These are phyloP conservation scores for Florisuga fusca DNA, from an alignment of 2,797 vertebrate species.

Conservation along the genomic window DNA sequence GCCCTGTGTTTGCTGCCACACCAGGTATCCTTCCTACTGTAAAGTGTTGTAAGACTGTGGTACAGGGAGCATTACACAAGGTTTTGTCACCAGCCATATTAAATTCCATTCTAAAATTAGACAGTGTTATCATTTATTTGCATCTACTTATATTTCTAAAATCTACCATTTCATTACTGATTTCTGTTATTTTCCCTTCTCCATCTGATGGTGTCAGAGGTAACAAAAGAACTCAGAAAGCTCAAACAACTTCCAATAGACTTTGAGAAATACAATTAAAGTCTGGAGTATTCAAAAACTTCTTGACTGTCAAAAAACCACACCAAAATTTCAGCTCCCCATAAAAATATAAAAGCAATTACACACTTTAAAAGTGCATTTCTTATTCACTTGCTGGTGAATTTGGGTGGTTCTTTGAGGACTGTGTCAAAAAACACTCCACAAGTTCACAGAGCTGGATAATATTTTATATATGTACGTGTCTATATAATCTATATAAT, in stretches of 20 bases:
- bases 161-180: background rate
- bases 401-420: background rate
- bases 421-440: background rate
- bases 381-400: background rate
- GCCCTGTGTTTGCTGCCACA: rapidly evolving
- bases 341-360: background rate
- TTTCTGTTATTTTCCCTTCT: background rate
- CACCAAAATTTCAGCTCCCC: background rate
- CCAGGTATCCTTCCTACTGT: rapidly evolving
- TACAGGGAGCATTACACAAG: background rate
- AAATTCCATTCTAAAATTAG: slow-evolving; percentile 28
- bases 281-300: rapidly evolving
- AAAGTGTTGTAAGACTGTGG: background rate
- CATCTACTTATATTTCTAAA: background rate
- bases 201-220: background rate
- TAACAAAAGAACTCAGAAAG: background rate
- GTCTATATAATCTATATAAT: too few species aligned
- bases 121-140: background rate
- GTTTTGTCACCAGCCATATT: background rate
- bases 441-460: too few species aligned
- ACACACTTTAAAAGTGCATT: background rate
- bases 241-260: background rate
- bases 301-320: rapidly evolving
- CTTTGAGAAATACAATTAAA: background rate
- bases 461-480: background rate